Percentiles rank a stretch among this genome's conserved stretches.
Conservation (phyloP, 2,888 invertebrate species). For the Drymonia ruficornis region DNA sequence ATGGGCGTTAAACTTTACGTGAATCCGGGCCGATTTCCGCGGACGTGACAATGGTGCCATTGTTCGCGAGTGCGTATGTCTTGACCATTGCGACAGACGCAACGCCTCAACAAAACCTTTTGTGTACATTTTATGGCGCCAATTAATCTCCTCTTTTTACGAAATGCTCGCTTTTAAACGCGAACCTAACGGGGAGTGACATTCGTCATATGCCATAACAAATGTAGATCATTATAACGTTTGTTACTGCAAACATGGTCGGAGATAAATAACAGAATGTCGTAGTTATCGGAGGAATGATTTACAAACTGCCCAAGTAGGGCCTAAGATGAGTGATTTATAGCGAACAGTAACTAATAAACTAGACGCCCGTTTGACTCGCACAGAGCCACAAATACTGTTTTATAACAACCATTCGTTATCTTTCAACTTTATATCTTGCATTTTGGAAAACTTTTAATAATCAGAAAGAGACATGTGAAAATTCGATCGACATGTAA, state of each 20-base stretch:
- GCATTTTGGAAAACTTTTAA: background rate
- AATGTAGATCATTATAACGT: constrained; percentile 30
- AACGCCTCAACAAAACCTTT: constrained; percentile 16
- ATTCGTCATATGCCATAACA: constrained; percentile 14
- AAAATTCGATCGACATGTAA: constrained; percentile 47
- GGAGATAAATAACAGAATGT: constrained; percentile 35
- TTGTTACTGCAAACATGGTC: constrained; percentile 31
- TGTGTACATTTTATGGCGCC: constrained; percentile 11
- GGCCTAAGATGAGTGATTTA: constrained; percentile 60
- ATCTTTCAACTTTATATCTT: constrained; percentile 3
- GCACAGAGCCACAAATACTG: constrained; percentile 19
- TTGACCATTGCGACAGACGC: constrained; percentile 27
- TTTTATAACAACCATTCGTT: constrained; percentile 16
- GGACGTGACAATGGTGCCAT: constrained; percentile 67
- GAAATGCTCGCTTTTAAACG: constrained; percentile 9
- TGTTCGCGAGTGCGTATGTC: constrained; percentile 47
- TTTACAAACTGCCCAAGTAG: constrained; percentile 56
- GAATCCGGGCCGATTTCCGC: constrained; percentile 53
- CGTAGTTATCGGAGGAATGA: constrained; percentile 49
- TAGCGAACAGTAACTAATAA: constrained; percentile 47
- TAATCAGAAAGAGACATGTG: constrained; percentile 5
- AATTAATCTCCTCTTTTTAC: constrained; percentile 10
- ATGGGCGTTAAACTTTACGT: constrained; percentile 36
- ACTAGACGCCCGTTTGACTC: constrained; percentile 36
- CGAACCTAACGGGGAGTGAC: constrained; percentile 22